phyloP scores from a whole-genome alignment of 2,113 vertebrate genomes.

The Rhadina sibilatrix region DNA sequence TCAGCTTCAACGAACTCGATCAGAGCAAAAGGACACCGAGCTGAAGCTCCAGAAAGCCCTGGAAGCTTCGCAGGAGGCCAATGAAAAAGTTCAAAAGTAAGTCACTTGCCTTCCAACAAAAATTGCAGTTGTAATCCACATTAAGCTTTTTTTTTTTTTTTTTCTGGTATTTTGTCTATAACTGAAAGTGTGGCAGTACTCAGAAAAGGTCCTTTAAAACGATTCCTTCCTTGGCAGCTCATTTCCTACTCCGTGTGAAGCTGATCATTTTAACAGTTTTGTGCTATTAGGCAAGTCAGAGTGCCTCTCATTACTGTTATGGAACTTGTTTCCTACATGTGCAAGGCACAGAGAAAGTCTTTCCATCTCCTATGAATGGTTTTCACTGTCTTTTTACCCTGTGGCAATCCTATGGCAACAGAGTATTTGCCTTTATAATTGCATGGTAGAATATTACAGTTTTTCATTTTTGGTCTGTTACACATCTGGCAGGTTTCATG shows the following conservation, averaged over 20 bases:
- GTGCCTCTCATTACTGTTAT: background rate
- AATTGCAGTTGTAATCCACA: background rate
- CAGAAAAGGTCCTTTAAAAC: background rate
- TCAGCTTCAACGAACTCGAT: slow-evolving; percentile 74
- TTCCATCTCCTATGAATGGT: background rate
- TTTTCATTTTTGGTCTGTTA: background rate
- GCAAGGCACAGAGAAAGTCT: background rate
- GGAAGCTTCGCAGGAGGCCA: slow-evolving; percentile 72
- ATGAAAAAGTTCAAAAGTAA: slow-evolving; percentile 83
- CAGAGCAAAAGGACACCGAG: slow-evolving; percentile 69
- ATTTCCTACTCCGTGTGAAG: background rate
- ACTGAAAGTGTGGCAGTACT: background rate
- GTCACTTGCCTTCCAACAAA: slow-evolving; percentile 53
- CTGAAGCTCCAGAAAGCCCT: slow-evolving; percentile 74
- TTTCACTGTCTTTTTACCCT: background rate
- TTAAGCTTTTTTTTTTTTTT: background rate
- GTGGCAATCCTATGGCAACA: background rate
- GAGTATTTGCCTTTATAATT: slow-evolving; percentile 4
- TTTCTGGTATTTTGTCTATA: background rate
- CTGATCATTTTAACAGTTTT: background rate
- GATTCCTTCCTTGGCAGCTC: background rate
- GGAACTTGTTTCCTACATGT: background rate
- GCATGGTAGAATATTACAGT: background rate
- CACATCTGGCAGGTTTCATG: background rate
- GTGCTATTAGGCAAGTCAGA: background rate